Conservation (phyloP, 2,888 invertebrate genomes). For the Notodonta dromedarius region DNA sequence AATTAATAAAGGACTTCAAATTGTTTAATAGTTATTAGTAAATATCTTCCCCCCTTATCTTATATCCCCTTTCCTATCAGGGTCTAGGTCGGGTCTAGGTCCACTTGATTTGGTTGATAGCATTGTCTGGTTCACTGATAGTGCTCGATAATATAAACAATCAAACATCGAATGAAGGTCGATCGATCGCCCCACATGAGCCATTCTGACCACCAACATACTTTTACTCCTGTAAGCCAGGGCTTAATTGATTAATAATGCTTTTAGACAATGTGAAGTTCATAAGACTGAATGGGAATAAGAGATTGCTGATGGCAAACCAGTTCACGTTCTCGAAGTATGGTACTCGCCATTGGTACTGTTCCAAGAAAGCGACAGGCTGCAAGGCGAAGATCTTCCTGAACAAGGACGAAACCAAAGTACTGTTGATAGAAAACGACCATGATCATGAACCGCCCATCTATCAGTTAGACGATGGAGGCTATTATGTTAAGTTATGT, state of each 20-base stretch:
- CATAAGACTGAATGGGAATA: constrained; percentile 43
- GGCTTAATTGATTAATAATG: background rate
- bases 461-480: constrained; percentile 30
- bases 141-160: too few species aligned
- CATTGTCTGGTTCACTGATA: too few species aligned
- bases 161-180: too few species aligned
- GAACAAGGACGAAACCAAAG: constrained; percentile 35
- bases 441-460: constrained; percentile 56
- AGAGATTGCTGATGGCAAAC: constrained; percentile 53
- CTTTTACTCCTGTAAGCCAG: too few species aligned
- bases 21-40: too few species aligned
- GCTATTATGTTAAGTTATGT: constrained; percentile 48
- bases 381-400: constrained; percentile 58
- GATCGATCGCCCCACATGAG: too few species aligned
- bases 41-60: too few species aligned
- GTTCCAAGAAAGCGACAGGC: constrained; percentile 57
- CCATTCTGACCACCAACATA: too few species aligned
- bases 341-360: constrained; percentile 53
- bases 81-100: too few species aligned
- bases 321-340: constrained; percentile 57
- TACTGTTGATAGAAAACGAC: constrained; percentile 31
- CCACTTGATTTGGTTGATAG: too few species aligned
- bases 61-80: too few species aligned
- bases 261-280: constrained; percentile 45
- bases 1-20: too few species aligned